Percentiles rank a stretch among this genome's conserved stretches.
Evolutionary conservation across 64 coral and sea anemone species (phyloP).

Genomic region (Stichodactyla mertensii): DNA sequence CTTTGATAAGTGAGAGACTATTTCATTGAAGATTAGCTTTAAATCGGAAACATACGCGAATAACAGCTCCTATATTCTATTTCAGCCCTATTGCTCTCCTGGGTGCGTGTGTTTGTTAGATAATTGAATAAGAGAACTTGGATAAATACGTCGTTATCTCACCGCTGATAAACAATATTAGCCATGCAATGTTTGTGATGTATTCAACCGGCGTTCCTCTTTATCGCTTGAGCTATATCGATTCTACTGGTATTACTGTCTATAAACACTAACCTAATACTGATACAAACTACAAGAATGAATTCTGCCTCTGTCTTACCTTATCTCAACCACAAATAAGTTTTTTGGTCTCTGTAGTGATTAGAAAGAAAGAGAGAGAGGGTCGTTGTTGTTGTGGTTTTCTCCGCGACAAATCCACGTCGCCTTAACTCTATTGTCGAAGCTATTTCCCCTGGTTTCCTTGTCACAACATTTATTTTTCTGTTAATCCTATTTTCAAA

Average conservation of each 20-base stretch:
- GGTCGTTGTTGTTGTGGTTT: neutral
- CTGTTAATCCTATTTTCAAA: neutral
- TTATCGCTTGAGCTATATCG: neutral
- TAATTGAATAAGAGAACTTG: neutral
- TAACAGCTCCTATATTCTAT: neutral
- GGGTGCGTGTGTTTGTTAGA: neutral
- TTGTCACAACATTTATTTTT: neutral
- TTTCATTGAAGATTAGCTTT: neutral
- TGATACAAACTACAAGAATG: neutral
- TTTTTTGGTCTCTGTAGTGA: neutral
- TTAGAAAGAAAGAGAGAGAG: neutral
- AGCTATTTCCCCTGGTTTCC: neutral
- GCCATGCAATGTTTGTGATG: neutral
- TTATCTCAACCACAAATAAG: neutral
- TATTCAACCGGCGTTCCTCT: neutral
- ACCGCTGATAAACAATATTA: neutral
- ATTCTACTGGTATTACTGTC: neutral
- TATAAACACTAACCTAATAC: neutral
- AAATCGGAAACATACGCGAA: constrained; percentile 9
- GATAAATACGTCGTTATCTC: neutral
- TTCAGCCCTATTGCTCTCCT: neutral
- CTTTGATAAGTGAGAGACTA: neutral
- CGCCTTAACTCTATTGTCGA: neutral
- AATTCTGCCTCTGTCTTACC: neutral
- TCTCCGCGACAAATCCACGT: neutral